Base-by-base conservation (phyloP, 2,888 invertebrate genomes). In the Drosophila kambysellisi region DNA sequence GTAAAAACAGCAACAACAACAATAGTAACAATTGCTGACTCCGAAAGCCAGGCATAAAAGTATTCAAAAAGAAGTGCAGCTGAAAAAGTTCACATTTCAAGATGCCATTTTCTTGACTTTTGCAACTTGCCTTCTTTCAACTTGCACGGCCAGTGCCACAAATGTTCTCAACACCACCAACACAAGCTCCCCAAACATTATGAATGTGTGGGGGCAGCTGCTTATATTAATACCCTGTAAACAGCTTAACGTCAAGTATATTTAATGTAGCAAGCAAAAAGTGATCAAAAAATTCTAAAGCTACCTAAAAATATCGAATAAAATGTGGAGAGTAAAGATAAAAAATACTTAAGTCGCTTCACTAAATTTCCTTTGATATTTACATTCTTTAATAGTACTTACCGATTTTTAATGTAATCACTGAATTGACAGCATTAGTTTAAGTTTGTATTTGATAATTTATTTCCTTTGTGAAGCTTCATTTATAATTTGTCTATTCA, bases 11-110 rank as follows among this genome's bases (percentile, higher is more conserved):
- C 43, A 46, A 7, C 35, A 73, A 66, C 46, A 58, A 30, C 25
- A 59, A 39, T 29, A 59, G 39, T 11, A 30, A 57, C 52, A 71
- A 72, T 71, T 83, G 72, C 72, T 62, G 70, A 81, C 78, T 82
- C 71, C 63, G 58, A 84, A 89, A 88, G 72, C 82, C 89, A 75
- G 84, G 74, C 85, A 72, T 74, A 89, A 86, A 86, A 86, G 85
- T 88, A 86, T 86, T 86, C 88, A 88, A 80, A 86, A 84, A 85
- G 81, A 89, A 88, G 80, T 87, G 85, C 89, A 85, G 82, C 80
- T 82, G 88, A 79, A 89, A 89, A 86, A 89, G 90, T 86, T 89
- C 85, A 89, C 88, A 89, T 86, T 86, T 88, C 88, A 88, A 88
- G 85, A 88, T 86, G 85, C 88, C 88, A 88, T 86, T 86, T 83